Evolutionary conservation across 2,888 invertebrate genomes (phyloP).

Genomic region (Cremastinae sp.): DNA sequence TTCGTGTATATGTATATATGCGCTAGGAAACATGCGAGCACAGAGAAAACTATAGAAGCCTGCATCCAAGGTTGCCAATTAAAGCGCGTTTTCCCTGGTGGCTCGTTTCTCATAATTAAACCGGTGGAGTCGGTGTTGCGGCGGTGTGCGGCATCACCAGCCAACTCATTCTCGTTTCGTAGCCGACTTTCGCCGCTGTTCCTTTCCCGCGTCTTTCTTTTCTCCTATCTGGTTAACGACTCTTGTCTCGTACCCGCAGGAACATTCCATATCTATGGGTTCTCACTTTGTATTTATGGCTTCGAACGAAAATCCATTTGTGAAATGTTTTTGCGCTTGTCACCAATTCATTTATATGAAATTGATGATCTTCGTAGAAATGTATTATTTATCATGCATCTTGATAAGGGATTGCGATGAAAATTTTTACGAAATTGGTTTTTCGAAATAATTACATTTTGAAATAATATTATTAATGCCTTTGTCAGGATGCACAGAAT

Average conservation of each 20-base stretch:
- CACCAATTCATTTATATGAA: too few relatives aligned
- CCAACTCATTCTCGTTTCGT: conserved; percentile 59
- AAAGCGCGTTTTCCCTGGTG: conserved; percentile 60
- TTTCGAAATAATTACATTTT: too few relatives aligned
- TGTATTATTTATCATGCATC: too few relatives aligned
- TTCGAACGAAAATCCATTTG: neutral
- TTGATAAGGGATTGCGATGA: too few relatives aligned
- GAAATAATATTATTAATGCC: too few relatives aligned
- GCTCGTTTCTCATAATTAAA: conserved; percentile 65
- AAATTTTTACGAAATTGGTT: too few relatives aligned
- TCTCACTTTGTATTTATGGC: neutral
- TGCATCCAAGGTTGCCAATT: conserved; percentile 63
- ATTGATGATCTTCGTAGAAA: too few relatives aligned
- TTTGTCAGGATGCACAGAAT: too few relatives aligned
- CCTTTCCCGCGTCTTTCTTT: conserved; percentile 13
- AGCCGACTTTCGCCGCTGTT: conserved; percentile 55
- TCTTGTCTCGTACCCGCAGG: conserved; percentile 48
- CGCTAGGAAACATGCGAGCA: conserved; percentile 11
- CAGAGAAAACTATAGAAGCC: conserved; percentile 44
- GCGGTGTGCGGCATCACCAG: conserved; percentile 22
- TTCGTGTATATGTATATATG: conserved; percentile 10
- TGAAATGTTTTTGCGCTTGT: too few relatives aligned
- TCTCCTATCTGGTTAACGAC: conserved; percentile 56
- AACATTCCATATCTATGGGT: conserved; percentile 36
- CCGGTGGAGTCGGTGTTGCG: conserved; percentile 54